Evolutionary conservation across 2,888 invertebrate species (phyloP).

Genomic region (Lasioglossum morio): DNA sequence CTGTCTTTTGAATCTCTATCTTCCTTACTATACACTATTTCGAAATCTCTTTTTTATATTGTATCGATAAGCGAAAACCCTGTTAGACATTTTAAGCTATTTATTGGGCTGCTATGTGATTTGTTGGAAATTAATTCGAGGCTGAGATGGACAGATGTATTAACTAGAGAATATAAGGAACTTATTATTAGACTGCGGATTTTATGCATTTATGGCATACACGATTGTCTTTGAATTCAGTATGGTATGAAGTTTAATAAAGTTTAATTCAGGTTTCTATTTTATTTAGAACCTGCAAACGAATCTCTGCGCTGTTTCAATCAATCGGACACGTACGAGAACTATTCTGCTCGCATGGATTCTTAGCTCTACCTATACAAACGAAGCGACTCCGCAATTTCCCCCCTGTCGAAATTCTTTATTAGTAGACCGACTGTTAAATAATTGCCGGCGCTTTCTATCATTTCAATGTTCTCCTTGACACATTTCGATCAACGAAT

Average conservation of each 20-base stretch:
- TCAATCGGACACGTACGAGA: not conserved
- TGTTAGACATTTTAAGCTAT: conserved; percentile 76
- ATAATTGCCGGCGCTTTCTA: not conserved
- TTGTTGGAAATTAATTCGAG: conserved; percentile 74
- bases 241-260: conserved; percentile 23
- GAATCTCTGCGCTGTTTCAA: not conserved
- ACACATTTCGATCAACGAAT: not conserved
- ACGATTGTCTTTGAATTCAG: conserved; percentile 15
- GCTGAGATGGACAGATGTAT: conserved; percentile 26
- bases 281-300: conserved; percentile 12
- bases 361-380: not conserved
- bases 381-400: not conserved
- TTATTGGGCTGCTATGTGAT: conserved; percentile 78
- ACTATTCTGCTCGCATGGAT: not conserved
- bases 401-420: not conserved
- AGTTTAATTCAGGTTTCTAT: conserved; percentile 19
- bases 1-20: conserved; percentile 19
- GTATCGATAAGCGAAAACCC: conserved; percentile 61
- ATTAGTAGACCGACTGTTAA: not conserved
- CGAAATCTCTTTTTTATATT: conserved; percentile 41
- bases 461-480: not conserved
- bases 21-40: conserved; percentile 15
- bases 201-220: conserved; percentile 19
- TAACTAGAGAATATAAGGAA: conserved; percentile 14
- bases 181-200: conserved; percentile 21